Evolutionary conservation across 2,797 vertebrate genomes (phyloP).

Genomic region (Galaxias olidus): DNA sequence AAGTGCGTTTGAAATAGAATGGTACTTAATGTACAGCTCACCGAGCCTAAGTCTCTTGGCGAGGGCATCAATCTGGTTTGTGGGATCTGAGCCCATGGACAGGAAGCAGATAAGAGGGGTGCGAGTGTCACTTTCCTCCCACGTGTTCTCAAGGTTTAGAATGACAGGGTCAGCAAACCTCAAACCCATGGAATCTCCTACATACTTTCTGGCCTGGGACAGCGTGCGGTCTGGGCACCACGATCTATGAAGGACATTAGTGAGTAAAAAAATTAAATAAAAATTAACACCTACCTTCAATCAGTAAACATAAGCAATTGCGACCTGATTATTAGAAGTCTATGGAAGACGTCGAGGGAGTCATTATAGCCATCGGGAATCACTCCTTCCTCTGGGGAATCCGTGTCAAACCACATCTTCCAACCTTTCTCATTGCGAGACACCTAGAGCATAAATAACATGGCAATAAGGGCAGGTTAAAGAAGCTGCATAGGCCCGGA

Average conservation of each 20-base stretch:
- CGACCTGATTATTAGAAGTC: slow-evolving; percentile 83
- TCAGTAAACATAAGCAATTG: not conserved
- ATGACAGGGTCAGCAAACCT: slow-evolving; percentile 83
- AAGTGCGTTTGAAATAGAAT: not conserved
- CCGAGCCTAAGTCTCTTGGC: slow-evolving; percentile 79
- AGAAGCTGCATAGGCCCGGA: too few relatives aligned
- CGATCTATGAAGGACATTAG: slow-evolving; percentile 61
- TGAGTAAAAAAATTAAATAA: not conserved
- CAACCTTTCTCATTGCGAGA: slow-evolving; percentile 75
- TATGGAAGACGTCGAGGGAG: slow-evolving; percentile 77
- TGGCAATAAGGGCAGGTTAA: not conserved
- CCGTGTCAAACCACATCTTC: slow-evolving; percentile 82
- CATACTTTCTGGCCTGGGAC: slow-evolving; percentile 82
- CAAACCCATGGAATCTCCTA: slow-evolving; percentile 72
- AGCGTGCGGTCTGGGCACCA: slow-evolving; percentile 85
- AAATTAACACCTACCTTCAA: slow-evolving; percentile 15
- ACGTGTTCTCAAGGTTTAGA: slow-evolving; percentile 80
- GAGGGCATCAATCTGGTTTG: slow-evolving; percentile 78
- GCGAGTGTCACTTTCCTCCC: slow-evolving; percentile 79
- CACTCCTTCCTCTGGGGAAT: slow-evolving; percentile 79
- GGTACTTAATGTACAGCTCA: slow-evolving; percentile 50
- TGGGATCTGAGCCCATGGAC: slow-evolving; percentile 86
- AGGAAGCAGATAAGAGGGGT: slow-evolving; percentile 86
- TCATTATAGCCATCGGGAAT: slow-evolving; percentile 81
- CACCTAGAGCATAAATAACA: slow-evolving; percentile 65